Evolutionary conservation across 2,888 invertebrate genomes (phyloP), one percentile per base, ranked within the genome.

Genomic region (Mythimna loreyi): DNA sequence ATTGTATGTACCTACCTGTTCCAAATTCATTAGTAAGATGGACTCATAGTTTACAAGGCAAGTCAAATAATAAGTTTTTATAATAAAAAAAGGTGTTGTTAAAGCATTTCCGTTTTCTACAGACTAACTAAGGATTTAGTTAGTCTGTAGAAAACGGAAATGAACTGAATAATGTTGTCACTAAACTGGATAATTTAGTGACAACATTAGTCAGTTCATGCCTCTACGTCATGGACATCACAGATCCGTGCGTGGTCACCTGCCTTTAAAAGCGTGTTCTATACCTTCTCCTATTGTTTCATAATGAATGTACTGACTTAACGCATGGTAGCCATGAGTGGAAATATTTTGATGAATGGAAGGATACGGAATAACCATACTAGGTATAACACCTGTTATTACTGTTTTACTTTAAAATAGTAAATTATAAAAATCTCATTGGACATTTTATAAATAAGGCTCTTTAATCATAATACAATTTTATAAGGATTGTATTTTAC

Each of bases 341-440:
- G 59, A 76, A 76, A 72, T 81, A 66, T 72, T 72, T 66, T 81
- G 62, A 67, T 50, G 52, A 36, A 9, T 40, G 28, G 1, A 25
- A 72, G 59, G 19, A 43, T 33, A 11, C 36, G 40, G 19, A 40
- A 43, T 69, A 16, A 50, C 45, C 33, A 55, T 59, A 45, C 9
- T 23, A 43, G 13, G 11, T 67, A 13, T 8, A 16, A 13, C 23
- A 23, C 3, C 4, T 1, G 28, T 30, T 36, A 13, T 0, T 36
- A 16, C 9, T 4, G 6, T n/a, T n/a, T n/a, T n/a, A 21, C 8
- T 8, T 13, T 13, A 13, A 5, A 40, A 25, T 23, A 0, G 11
- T 36, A 11, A 36, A 1, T 11, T 11, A 13, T 3, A 40, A 40
- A 40, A 40, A 40, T 40, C 40, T 40, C 5, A 16, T 40, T 16